Evolutionary conservation across 2,113 vertebrate genomes (phyloP).

Genomic region (Bos javanicus): DNA sequence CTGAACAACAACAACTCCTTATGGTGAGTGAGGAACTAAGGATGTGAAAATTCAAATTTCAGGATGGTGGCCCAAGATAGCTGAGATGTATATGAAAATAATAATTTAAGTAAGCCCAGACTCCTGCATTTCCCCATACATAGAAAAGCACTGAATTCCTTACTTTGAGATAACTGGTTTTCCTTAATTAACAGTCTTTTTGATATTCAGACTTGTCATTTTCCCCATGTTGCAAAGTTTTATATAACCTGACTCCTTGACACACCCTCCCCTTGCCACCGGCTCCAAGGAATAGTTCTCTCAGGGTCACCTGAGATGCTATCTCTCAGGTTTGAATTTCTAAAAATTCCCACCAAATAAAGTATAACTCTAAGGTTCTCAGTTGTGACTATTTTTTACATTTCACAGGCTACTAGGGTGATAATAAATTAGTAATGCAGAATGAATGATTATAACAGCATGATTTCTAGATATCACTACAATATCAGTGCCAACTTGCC

Average conservation of each 20-base stretch:
- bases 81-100: background rate
- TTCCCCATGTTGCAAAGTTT: background rate
- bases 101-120: background rate
- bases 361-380: background rate
- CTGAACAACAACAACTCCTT: background rate
- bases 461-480: background rate
- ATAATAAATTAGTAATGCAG: background rate
- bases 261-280: background rate
- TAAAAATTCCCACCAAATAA: background rate
- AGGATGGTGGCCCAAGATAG: background rate
- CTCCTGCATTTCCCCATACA: background rate
- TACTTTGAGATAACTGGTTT: background rate
- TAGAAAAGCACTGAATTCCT: background rate
- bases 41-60: background rate
- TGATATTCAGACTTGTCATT: background rate
- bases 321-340: background rate
- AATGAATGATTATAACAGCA: background rate
- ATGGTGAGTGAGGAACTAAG: background rate
- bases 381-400: background rate
- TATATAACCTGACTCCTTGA: background rate
- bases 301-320: background rate
- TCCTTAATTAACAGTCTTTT: background rate
- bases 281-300: background rate
- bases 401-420: background rate
- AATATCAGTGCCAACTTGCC: background rate